These are phyloP conservation scores for Cataglyphis cursor DNA, from an alignment of 2,888 invertebrate species.

Conservation along the genomic window DNA sequence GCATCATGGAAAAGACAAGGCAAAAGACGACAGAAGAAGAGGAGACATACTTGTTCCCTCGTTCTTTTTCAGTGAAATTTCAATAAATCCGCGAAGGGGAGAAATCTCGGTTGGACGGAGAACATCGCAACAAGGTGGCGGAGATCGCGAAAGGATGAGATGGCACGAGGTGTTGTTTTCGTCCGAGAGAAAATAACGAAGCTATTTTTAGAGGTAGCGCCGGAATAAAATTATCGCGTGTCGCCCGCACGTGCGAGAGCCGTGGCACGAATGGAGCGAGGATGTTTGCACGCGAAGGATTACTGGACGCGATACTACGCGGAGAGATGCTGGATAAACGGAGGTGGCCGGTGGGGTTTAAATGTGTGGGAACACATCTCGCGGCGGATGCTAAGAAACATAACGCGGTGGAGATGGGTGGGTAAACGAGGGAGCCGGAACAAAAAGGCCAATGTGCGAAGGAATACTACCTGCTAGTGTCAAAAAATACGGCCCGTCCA, in stretches of 20 bases:
- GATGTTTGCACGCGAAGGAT: conserved; percentile 60
- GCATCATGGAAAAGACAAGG: conserved; percentile 29
- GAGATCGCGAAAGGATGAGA: conserved; percentile 23
- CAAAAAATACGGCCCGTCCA: conserved; percentile 10
- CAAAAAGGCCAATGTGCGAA: conserved; percentile 31
- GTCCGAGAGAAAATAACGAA: conserved; percentile 39
- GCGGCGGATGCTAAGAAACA: conserved; percentile 24
- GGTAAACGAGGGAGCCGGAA: conserved; percentile 24
- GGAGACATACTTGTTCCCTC: not conserved
- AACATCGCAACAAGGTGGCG: not conserved
- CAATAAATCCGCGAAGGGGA: conserved; percentile 27
- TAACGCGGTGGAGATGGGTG: conserved; percentile 14
- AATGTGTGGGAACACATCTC: conserved; percentile 46
- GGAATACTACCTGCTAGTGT: conserved; percentile 1
- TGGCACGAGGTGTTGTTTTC: conserved; percentile 39
- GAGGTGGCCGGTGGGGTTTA: conserved; percentile 29
- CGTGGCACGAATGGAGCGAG: conserved; percentile 55
- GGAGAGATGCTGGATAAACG: conserved; percentile 62
- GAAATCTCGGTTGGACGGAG: conserved; percentile 13
- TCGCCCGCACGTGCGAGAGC: conserved; percentile 39
- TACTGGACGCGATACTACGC: conserved; percentile 46
- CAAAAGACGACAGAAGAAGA: not conserved
- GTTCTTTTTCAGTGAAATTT: conserved; percentile 23
- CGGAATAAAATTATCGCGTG: conserved; percentile 50
- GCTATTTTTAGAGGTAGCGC: conserved; percentile 36